Base-by-base conservation (phyloP, 2,888 invertebrate genomes). In the Mimachlamys varia region DNA sequence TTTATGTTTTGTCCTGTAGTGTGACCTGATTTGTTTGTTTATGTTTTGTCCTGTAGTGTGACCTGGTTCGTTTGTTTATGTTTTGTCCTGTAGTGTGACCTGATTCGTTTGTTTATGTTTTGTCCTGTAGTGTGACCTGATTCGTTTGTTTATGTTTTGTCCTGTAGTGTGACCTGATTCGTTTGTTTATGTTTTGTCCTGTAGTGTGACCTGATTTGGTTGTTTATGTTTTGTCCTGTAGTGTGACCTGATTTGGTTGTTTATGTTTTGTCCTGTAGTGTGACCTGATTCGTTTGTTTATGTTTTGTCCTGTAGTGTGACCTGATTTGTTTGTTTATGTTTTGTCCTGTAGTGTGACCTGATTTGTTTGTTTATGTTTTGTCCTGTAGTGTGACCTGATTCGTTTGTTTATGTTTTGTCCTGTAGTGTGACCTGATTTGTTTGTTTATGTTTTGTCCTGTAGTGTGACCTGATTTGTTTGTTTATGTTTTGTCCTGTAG, bases 281-380 rank as follows among this genome's bases (percentile, higher is more conserved):
- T 53, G 19, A 17, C 53, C 19, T 53, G 13, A 58, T 15, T 19
- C 44, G 50, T 88, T 12, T 33, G 37, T 4, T 13, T 90, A 91
- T 91, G 89, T 96, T 97, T 87, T n/a, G 44, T 44, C 4, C 44
- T 44, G 3, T 3, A 44, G 53, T 19, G 19, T 53, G 19, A 17
- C 53, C 19, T 53, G 13, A 58, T 15, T 19, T 55, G 50, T 88
- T 12, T 33, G 37, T 4, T 13, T 90, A 91, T 91, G 89, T 96
- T 97, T 87, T n/a, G 44, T 44, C 4, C 44, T 44, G 3, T 3
- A 44, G 53, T 19, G 19, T 53, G 19, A 17, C 53, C 19, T 53
- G 13, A 58, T 15, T 19, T 55, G 50, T 88, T 12, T 33, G 37
- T 4, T 13, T 90, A 91, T 91, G 89, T 96, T 97, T 87, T n/a